Evolutionary conservation across 2,113 vertebrate species (phyloP).

Genomic region (Trinectes maculatus): DNA sequence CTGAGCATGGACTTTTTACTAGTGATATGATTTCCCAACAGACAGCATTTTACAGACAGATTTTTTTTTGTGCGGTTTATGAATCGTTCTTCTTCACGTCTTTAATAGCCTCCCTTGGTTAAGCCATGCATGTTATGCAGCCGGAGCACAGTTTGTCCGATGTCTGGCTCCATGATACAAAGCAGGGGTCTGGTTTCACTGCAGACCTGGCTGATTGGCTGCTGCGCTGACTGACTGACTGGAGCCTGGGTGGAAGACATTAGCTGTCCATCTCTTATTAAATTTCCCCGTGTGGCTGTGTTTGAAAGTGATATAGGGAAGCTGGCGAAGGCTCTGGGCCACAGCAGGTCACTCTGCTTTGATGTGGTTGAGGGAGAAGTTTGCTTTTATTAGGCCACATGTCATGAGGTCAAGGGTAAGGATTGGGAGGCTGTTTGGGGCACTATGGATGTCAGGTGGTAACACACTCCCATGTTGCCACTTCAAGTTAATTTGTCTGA

Average conservation of each 20-base stretch:
- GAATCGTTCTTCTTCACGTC: slow-evolving; percentile 14
- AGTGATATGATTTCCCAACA: slow-evolving; percentile 55
- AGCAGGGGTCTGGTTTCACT: slow-evolving; percentile 74
- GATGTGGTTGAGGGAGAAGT: slow-evolving; percentile 62
- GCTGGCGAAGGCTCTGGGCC: slow-evolving; percentile 56
- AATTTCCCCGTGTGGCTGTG: slow-evolving; percentile 63
- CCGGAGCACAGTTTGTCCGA: slow-evolving; percentile 30
- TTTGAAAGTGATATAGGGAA: slow-evolving; percentile 80
- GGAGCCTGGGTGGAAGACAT: slow-evolving; percentile 66
- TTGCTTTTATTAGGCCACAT: slow-evolving; percentile 69
- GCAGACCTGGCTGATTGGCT: slow-evolving; percentile 27
- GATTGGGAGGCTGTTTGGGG: slow-evolving; percentile 25
- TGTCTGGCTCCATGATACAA: slow-evolving; percentile 53
- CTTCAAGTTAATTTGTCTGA: slow-evolving; percentile 39
- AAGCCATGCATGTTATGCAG: slow-evolving; percentile 31
- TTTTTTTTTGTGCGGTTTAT: slow-evolving; percentile 33
- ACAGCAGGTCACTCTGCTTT: slow-evolving; percentile 68
- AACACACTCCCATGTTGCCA: slow-evolving; percentile 18
- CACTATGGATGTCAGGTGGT: slow-evolving; percentile 52
- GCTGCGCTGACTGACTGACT: slow-evolving; percentile 43
- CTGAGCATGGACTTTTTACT: slow-evolving; percentile 26
- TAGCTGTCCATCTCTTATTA: slow-evolving; percentile 78
- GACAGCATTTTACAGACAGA: slow-evolving; percentile 27
- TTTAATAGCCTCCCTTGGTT: slow-evolving; percentile 44
- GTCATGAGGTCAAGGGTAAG: slow-evolving; percentile 51